Evolutionary conservation across 2,797 vertebrate genomes (phyloP).

Genomic region (Lagorchestes hirsutus): DNA sequence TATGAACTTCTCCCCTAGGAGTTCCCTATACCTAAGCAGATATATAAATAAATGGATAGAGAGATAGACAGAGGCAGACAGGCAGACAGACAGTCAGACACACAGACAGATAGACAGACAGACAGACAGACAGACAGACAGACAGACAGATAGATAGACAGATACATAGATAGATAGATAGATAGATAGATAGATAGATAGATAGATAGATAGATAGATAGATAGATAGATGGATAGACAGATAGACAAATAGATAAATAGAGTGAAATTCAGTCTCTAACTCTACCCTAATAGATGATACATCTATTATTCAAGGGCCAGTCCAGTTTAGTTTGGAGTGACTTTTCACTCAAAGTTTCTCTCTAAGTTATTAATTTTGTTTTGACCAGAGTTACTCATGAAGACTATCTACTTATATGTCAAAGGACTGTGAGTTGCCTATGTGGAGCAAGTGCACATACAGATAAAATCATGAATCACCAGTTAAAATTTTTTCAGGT

Average conservation of each 20-base stretch:
- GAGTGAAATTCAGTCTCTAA: not conserved
- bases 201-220: not conserved
- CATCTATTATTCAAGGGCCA: not conserved
- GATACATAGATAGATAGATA: not conserved
- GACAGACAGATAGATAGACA: not conserved
- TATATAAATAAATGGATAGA: not conserved
- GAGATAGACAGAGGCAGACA: not conserved
- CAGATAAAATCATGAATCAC: not conserved
- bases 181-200: not conserved
- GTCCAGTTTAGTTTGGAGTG: not conserved
- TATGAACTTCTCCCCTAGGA: not conserved
- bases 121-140: not conserved
- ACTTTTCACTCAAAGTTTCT: not conserved
- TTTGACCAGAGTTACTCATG: not conserved
- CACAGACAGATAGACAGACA: not conserved
- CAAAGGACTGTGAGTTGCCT: not conserved
- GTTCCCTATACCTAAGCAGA: not conserved
- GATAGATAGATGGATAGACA: not conserved
- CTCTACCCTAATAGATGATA: not conserved
- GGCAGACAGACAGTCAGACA: not conserved
- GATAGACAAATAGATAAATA: not conserved
- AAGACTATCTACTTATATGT: not conserved
- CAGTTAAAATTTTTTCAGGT: not conserved
- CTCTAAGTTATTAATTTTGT: not conserved
- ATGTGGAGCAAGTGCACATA: not conserved